Evolutionary conservation across 2,797 vertebrate species (phyloP).

Genomic region (Philypnodon macrostomus): DNA sequence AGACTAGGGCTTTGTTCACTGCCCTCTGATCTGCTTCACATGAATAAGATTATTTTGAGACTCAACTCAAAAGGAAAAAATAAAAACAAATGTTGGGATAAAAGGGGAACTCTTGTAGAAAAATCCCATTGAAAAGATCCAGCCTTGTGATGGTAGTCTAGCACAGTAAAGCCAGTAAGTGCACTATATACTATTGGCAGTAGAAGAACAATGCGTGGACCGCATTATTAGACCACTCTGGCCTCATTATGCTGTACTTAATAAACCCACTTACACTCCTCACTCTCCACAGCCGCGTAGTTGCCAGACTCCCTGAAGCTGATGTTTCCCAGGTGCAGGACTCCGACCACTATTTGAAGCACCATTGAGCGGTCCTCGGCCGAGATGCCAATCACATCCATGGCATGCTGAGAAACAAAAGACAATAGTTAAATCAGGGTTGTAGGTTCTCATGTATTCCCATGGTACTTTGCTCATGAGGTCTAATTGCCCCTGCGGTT

Average conservation of each 20-base stretch:
- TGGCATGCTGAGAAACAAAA: constrained; percentile 83
- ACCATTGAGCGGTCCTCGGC: constrained; percentile 85
- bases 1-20: constrained; percentile 56
- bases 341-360: constrained; percentile 93
- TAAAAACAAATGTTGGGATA: constrained; percentile 26
- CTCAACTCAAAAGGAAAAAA: constrained; percentile 16
- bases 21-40: constrained; percentile 42
- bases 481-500: constrained; percentile 62
- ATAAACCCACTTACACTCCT: constrained; percentile 87
- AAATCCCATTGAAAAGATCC: no score
- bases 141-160: no score
- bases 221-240: constrained; percentile 1
- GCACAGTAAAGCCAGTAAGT: background rate
- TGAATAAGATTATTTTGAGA: constrained; percentile 18
- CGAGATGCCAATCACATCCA: constrained; percentile 95
- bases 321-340: constrained; percentile 96
- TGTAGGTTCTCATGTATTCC: no score
- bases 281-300: constrained; percentile 95
- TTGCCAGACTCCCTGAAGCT: constrained; percentile 95
- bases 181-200: no score
- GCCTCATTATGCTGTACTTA: background rate
- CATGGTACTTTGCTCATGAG: constrained; percentile 46
- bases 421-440: constrained; percentile 34
- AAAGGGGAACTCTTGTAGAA: constrained; percentile 49
- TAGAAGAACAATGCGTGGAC: background rate